phyloP scores from a whole-genome alignment of 1,140 invertebrate species.

The Hestina assimilis region DNA sequence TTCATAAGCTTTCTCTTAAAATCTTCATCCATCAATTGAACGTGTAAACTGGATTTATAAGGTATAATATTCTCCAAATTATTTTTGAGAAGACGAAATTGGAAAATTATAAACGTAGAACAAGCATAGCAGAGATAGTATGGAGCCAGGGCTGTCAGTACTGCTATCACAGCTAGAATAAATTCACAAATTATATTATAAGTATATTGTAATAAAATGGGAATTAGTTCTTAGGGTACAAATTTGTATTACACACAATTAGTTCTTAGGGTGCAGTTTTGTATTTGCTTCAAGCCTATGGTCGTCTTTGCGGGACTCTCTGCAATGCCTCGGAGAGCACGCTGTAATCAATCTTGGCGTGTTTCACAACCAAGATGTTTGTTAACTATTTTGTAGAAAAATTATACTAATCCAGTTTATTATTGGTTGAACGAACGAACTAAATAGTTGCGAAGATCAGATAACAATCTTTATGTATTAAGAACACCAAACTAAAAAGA shows the following conservation, averaged over 20 bases:
- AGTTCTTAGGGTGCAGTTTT: too few species aligned
- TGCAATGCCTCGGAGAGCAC: too few species aligned
- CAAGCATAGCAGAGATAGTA: constrained; percentile 38
- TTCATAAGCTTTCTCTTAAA: constrained; percentile 13
- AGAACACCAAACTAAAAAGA: too few species aligned
- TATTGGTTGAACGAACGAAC: too few species aligned
- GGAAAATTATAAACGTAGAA: constrained; percentile 39
- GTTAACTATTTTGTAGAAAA: too few species aligned
- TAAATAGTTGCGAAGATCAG: too few species aligned
- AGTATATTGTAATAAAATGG: neutral
- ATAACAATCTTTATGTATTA: too few species aligned
- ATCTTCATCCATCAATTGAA: neutral
- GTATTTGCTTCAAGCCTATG: too few species aligned
- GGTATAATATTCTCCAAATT: constrained; percentile 28
- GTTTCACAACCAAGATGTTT: too few species aligned
- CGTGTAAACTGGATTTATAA: neutral
- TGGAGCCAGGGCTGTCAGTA: constrained; percentile 18
- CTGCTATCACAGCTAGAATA: constrained; percentile 32
- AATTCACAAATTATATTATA: neutral
- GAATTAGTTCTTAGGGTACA: neutral
- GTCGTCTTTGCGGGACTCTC: too few species aligned
- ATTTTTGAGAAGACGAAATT: constrained; percentile 31
- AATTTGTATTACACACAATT: neutral
- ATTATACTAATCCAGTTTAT: too few species aligned
- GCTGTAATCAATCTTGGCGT: too few species aligned